Conservation (phyloP, 2,113 vertebrate species). For the Scomber scombrus region DNA sequence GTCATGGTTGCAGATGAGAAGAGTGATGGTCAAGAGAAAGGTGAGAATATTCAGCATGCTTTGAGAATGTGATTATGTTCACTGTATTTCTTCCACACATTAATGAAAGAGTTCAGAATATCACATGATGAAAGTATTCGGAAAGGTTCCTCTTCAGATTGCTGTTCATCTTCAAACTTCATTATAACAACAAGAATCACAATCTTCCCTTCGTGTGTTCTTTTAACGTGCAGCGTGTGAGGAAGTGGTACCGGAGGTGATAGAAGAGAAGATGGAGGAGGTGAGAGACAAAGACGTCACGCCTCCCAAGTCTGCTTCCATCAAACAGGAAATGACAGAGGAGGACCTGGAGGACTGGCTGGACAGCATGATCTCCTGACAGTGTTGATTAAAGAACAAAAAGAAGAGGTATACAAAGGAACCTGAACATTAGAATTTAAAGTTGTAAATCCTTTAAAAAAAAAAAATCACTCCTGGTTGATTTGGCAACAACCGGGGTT, state of each 20-base stretch:
- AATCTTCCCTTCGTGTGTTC: not conserved
- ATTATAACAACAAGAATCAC: not conserved
- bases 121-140: not conserved
- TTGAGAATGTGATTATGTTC: not conserved
- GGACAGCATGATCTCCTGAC: constrained; percentile 96
- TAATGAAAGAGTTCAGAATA: too few species aligned
- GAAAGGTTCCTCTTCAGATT: not conserved
- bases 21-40: not conserved
- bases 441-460: too few species aligned
- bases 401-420: not conserved
- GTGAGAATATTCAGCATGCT: constrained; percentile 47
- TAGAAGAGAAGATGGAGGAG: constrained; percentile 38
- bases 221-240: constrained; percentile 42
- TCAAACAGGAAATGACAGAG: constrained; percentile 85
- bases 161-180: not conserved
- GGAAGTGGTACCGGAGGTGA: constrained; percentile 20
- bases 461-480: too few species aligned
- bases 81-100: too few species aligned
- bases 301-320: constrained; percentile 20
- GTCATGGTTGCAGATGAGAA: constrained; percentile 42
- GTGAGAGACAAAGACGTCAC: constrained; percentile 21
- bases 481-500: too few species aligned
- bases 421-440: not conserved
- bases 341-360: constrained; percentile 97
- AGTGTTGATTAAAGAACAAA: not conserved